These are phyloP conservation scores for Rhabdomys pumilio DNA, from an alignment of 2,797 vertebrate species.

Conservation along the genomic window DNA sequence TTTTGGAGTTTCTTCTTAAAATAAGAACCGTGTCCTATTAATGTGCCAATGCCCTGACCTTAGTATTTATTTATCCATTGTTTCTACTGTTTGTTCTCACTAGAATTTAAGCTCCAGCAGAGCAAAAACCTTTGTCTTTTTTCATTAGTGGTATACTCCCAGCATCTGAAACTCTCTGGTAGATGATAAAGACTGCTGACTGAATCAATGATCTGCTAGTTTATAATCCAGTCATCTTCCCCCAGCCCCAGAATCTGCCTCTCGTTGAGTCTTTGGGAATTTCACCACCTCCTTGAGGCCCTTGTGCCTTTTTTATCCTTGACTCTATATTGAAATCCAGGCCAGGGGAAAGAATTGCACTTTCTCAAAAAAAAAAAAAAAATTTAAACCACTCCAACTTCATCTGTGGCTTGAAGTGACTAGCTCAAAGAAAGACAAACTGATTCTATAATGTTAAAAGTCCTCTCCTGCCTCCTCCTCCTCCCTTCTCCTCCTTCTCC, in stretches of 20 bases:
- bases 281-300: not conserved
- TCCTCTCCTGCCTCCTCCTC: not conserved
- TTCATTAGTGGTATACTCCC: not conserved
- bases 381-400: constrained; percentile 9
- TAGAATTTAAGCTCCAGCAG: not conserved
- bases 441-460: not conserved
- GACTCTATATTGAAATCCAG: not conserved
- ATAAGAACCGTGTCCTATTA: not conserved
- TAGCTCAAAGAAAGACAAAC: not conserved
- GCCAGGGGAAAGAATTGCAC: not conserved
- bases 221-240: constrained; percentile 36
- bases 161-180: constrained; percentile 22
- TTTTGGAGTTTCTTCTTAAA: not conserved
- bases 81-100: constrained; percentile 49
- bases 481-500: not conserved
- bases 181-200: constrained; percentile 25
- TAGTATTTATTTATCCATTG: not conserved
- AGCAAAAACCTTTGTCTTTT: not conserved
- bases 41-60: not conserved
- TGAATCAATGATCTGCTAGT: constrained; percentile 42
- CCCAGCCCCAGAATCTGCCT: constrained; percentile 17
- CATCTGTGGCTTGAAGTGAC: not conserved
- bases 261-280: not conserved
- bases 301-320: constrained; percentile 2
- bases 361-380: not conserved